These are phyloP conservation scores for Steinernema khuongi DNA, from an alignment of 1,140 invertebrate genomes.

Conservation along the genomic window DNA sequence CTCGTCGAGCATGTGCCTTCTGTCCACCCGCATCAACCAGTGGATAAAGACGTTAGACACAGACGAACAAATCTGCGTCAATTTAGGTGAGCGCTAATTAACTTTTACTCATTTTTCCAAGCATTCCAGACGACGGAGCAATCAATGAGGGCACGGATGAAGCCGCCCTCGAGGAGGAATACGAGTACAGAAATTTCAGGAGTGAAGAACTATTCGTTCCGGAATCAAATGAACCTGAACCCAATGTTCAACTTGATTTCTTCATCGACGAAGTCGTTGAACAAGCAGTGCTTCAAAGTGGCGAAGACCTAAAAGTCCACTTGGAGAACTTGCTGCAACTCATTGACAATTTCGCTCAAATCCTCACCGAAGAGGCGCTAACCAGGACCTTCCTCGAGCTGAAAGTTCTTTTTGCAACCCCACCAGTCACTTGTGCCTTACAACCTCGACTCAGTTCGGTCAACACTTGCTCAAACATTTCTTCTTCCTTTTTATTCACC, in stretches of 20 bases:
- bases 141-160: too few relatives aligned
- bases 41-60: neutral
- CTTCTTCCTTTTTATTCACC: too few relatives aligned
- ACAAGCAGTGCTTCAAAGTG: too few relatives aligned
- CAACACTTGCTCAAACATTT: constrained; percentile 4
- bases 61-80: neutral
- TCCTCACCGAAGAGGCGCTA: neutral
- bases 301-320: too few relatives aligned
- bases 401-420: neutral
- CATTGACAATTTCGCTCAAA: neutral
- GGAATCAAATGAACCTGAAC: too few relatives aligned
- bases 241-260: too few relatives aligned
- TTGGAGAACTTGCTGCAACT: too few relatives aligned
- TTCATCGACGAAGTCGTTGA: too few relatives aligned
- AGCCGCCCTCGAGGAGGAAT: too few relatives aligned
- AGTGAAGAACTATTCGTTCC: too few relatives aligned
- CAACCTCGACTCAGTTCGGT: neutral
- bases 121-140: too few relatives aligned
- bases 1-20: neutral
- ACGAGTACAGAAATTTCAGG: too few relatives aligned
- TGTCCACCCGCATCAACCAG: neutral
- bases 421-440: neutral
- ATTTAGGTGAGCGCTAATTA: neutral
- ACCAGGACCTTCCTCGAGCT: neutral
- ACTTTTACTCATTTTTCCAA: neutral